These are phyloP conservation scores for Chelonus insularis DNA, from an alignment of 1,140 invertebrate genomes.

Conservation along the genomic window DNA sequence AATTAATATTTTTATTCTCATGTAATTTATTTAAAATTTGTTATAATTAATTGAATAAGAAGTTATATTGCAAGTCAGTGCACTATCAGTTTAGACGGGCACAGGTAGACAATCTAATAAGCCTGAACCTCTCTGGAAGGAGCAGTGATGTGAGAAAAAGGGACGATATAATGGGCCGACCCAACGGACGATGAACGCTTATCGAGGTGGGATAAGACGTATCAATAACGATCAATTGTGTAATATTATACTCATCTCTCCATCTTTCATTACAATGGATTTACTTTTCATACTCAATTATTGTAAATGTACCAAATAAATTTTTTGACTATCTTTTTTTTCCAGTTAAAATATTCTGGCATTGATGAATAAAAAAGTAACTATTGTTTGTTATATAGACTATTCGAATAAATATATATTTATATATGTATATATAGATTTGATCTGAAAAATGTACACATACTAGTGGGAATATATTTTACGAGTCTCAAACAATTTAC, in stretches of 20 bases:
- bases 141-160: slow-evolving; percentile 23
- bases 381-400: too few species aligned
- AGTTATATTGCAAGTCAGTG: slow-evolving; percentile 1
- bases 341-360: too few species aligned
- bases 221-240: slow-evolving; percentile 8
- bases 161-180: slow-evolving; percentile 6
- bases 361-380: too few species aligned
- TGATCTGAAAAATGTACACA: neutral
- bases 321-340: too few species aligned
- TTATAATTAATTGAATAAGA: neutral
- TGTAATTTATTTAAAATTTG: neutral
- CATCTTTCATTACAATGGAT: too few species aligned
- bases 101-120: slow-evolving; percentile 23
- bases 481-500: neutral
- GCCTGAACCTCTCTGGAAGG: slow-evolving; percentile 30
- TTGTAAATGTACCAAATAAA: too few species aligned
- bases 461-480: slow-evolving; percentile 3
- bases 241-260: neutral
- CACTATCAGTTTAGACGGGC: slow-evolving; percentile 5
- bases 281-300: too few species aligned
- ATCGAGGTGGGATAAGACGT: neutral
- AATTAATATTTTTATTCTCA: neutral
- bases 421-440: neutral
- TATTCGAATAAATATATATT: too few species aligned
- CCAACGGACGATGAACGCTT: slow-evolving; percentile 16